Percentiles rank a stretch among this genome's conserved stretches.
Evolutionary conservation across 2,888 invertebrate genomes (phyloP).

Genomic region (Orthosia gothica): DNA sequence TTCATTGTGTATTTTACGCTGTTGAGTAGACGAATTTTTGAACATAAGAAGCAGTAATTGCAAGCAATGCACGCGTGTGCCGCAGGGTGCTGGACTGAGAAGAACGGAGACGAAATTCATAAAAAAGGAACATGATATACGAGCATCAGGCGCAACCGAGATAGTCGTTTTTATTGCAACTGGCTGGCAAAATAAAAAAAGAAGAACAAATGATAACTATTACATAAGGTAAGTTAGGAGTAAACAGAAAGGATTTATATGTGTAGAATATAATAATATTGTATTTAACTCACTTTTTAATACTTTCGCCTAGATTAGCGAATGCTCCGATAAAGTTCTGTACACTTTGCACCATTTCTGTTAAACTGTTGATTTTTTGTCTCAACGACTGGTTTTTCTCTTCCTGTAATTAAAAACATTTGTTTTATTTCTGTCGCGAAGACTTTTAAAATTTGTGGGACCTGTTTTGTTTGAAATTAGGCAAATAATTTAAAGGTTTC

Average conservation of each 20-base stretch:
- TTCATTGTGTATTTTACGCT: no score
- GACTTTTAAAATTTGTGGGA: neutral
- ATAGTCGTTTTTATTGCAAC: no score
- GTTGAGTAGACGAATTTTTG: no score
- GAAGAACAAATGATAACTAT: neutral
- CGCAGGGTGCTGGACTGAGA: no score
- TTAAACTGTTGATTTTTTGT: slow-evolving; percentile 97
- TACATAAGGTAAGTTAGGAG: no score
- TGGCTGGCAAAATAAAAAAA: neutral
- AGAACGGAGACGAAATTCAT: no score
- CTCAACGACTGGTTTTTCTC: slow-evolving; percentile 98
- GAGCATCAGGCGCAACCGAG: no score
- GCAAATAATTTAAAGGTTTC: no score
- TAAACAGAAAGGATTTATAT: no score
- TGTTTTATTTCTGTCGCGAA: neutral
- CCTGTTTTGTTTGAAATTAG: neutral
- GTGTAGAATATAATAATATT: neutral
- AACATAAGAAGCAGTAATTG: no score
- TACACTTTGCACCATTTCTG: slow-evolving; percentile 98
- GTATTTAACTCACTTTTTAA: slow-evolving; percentile 95
- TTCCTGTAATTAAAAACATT: slow-evolving; percentile 91
- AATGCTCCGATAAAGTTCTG: slow-evolving; percentile 98
- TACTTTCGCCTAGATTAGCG: slow-evolving; percentile 97
- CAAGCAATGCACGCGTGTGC: no score
- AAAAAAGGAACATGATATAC: no score